Percentiles rank a stretch among this genome's conserved stretches.
Evolutionary conservation across 1,140 invertebrate genomes (phyloP).

Genomic region (Plutomurus gul): DNA sequence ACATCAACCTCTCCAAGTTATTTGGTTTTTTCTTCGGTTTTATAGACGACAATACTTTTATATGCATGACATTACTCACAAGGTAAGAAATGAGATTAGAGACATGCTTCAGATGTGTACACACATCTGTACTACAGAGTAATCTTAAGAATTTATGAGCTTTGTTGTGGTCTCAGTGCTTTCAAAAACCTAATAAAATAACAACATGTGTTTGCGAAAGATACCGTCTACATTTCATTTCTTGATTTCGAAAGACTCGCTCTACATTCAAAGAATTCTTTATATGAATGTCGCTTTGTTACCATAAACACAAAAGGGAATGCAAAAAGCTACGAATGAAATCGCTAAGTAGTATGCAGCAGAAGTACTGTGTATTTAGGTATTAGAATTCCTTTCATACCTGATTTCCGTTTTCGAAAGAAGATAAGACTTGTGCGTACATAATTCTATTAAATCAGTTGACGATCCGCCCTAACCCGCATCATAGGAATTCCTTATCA

Average conservation of each 20-base stretch:
- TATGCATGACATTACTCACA: background rate
- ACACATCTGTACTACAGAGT: background rate
- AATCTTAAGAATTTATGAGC: slow-evolving; percentile 17
- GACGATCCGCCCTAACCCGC: background rate
- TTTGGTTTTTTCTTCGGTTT: background rate
- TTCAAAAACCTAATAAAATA: background rate
- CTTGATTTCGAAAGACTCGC: background rate
- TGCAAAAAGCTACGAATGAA: too few relatives aligned
- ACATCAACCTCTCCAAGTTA: background rate
- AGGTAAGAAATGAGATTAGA: background rate
- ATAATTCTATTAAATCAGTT: slow-evolving; percentile 7
- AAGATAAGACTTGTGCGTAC: background rate
- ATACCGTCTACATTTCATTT: background rate
- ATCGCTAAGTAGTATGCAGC: too few relatives aligned
- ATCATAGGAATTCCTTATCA: background rate
- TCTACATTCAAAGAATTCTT: background rate
- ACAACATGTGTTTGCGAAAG: background rate
- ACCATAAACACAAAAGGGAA: background rate
- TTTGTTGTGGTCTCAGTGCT: background rate
- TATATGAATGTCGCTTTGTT: background rate
- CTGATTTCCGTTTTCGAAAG: background rate
- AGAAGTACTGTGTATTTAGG: too few relatives aligned
- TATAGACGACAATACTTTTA: background rate
- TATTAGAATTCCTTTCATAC: background rate
- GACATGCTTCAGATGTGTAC: background rate